A percentile compares a stretch with the other conserved stretches of the same genome.
phyloP scores from a whole-genome alignment of 2,888 invertebrate genomes.

The Orthosia gothica region DNA sequence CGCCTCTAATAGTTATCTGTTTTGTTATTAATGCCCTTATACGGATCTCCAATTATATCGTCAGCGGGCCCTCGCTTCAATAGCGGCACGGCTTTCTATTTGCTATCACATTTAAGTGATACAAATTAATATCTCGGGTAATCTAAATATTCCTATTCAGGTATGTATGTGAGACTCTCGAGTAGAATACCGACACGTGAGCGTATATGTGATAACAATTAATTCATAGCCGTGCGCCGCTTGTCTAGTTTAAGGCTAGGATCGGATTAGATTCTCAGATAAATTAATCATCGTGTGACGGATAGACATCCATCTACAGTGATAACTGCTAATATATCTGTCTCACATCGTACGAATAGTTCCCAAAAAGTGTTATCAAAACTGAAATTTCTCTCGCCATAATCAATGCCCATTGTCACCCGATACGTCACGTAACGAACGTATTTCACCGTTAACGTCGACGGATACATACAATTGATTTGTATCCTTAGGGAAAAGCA shows the following conservation, averaged over 20 bases:
- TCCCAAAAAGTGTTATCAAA: constrained; percentile 31
- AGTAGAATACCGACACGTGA: constrained; percentile 7
- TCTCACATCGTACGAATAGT: constrained; percentile 21
- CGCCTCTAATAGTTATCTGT: constrained; percentile 85
- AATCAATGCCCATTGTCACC: constrained; percentile 30
- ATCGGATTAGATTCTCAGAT: constrained; percentile 58
- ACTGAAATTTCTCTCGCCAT: constrained; percentile 13
- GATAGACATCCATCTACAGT: constrained; percentile 32
- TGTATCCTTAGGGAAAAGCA: constrained; percentile 63
- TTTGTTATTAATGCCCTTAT: constrained; percentile 88
- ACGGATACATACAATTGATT: constrained; percentile 60
- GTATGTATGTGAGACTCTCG: constrained; percentile 37
- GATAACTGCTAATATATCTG: constrained; percentile 44
- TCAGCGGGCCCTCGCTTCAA: constrained; percentile 73
- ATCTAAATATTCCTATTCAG: constrained; percentile 51
- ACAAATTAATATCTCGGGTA: constrained; percentile 57
- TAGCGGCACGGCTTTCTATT: constrained; percentile 73
- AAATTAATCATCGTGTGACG: constrained; percentile 59
- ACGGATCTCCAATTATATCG: constrained; percentile 86
- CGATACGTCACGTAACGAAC: constrained; percentile 39
- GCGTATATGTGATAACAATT: constrained; percentile 56
- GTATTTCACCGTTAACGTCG: constrained; percentile 25
- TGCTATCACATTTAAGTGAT: constrained; percentile 72
- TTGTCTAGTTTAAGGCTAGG: constrained; percentile 53
- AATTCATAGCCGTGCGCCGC: constrained; percentile 57